A percentile compares a stretch with the other conserved stretches of the same genome.
These are phyloP conservation scores for Onthophagus taurus DNA, from an alignment of 1,140 invertebrate genomes.

Conservation along the genomic window DNA sequence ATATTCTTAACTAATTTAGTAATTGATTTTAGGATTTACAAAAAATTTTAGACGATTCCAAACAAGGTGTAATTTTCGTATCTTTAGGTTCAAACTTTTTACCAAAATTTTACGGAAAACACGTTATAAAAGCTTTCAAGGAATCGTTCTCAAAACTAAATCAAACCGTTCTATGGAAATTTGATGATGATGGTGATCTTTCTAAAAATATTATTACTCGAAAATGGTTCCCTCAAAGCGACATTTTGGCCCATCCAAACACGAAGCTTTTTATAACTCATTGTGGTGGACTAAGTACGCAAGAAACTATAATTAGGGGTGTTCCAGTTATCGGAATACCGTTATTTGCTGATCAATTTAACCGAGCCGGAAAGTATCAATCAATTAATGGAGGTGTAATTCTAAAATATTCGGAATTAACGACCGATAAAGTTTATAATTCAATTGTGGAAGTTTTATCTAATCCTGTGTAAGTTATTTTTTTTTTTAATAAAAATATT, in stretches of 20 bases:
- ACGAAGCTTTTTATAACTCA: constrained; percentile 39
- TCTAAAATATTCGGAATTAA: constrained; percentile 22
- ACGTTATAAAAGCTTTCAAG: constrained; percentile 15
- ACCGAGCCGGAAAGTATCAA: constrained; percentile 24
- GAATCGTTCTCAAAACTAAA: constrained; percentile 17
- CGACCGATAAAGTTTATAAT: constrained; percentile 19
- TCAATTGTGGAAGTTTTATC: constrained; percentile 10
- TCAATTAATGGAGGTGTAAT: constrained; percentile 15
- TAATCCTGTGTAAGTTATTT: constrained; percentile 17
- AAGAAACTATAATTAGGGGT: constrained; percentile 50
- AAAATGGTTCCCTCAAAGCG: constrained; percentile 43
- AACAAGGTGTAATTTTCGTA: constrained; percentile 24
- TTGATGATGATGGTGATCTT: constrained; percentile 17
- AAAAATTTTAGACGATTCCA: constrained; percentile 22
- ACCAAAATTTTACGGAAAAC: constrained; percentile 14
- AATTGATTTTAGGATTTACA: constrained; percentile 21
- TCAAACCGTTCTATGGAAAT: constrained; percentile 22
- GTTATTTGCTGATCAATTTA: constrained; percentile 46
- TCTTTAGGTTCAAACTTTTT: constrained; percentile 24
- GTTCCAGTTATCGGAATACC: constrained; percentile 56
- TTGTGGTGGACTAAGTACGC: constrained; percentile 46
- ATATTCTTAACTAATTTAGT: not conserved
- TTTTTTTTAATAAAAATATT: too few relatives aligned
- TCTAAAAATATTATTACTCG: constrained; percentile 18
- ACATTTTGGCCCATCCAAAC: constrained; percentile 40